Conservation (phyloP, 2,888 invertebrate species). For the Meliscaeva auricollis region DNA sequence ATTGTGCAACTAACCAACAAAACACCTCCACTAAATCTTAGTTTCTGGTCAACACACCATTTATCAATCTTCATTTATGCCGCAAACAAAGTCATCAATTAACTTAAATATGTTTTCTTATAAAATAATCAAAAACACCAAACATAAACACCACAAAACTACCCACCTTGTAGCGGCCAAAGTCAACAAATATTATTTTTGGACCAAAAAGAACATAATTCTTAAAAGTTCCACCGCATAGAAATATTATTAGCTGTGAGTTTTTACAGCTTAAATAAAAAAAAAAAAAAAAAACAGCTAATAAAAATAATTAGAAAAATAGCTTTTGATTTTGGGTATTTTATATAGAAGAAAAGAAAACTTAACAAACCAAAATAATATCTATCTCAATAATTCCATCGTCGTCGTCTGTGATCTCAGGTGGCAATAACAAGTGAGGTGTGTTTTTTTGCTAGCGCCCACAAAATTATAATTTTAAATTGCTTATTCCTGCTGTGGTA, state of each 20-base stretch:
- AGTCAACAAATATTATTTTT: constrained; percentile 53
- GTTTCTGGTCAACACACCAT: constrained; percentile 20
- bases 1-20: not conserved
- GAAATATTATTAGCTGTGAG: constrained; percentile 60
- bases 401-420: constrained; percentile 59
- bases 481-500: constrained; percentile 49
- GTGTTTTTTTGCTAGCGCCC: constrained; percentile 41
- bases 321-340: constrained; percentile 23
- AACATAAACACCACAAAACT: constrained; percentile 6
- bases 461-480: constrained; percentile 76
- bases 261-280: constrained; percentile 32
- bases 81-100: constrained; percentile 47
- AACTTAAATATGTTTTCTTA: constrained; percentile 53
- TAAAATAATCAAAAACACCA: constrained; percentile 16
- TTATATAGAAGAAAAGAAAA: not conserved
- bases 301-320: constrained; percentile 65
- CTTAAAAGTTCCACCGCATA: constrained; percentile 38
- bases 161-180: constrained; percentile 12
- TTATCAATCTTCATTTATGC: constrained; percentile 24
- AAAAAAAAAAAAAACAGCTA: constrained; percentile 67
- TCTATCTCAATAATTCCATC: constrained; percentile 52
- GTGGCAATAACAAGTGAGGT: constrained; percentile 31
- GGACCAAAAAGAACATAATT: constrained; percentile 20
- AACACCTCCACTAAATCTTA: not conserved
- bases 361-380: constrained; percentile 15